A percentile compares a stretch with the other conserved stretches of the same genome.
Conservation (phyloP, 2,797 vertebrate species). For the Siniperca scherzeri region DNA sequence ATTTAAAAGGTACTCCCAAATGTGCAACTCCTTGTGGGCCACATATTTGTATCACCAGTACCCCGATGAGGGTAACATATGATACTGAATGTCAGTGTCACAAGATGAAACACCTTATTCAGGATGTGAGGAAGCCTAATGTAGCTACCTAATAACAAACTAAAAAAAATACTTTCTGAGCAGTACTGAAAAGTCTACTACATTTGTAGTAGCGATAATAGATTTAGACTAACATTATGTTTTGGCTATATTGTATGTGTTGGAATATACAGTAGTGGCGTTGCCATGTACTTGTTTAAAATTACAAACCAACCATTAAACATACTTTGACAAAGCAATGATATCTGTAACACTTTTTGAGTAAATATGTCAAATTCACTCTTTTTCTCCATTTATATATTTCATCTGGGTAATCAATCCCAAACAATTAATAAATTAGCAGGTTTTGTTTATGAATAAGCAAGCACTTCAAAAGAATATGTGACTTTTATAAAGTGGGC, state of each 20-base stretch:
- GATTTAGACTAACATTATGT: neutral
- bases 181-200: neutral
- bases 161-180: neutral
- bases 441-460: slow-evolving; percentile 11
- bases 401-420: slow-evolving; percentile 15
- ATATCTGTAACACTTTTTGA: neutral
- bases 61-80: neutral
- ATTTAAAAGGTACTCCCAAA: neutral
- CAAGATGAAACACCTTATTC: slow-evolving; percentile 2
- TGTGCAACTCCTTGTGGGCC: neutral
- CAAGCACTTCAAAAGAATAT: slow-evolving; percentile 8
- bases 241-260: neutral
- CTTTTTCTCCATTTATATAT: slow-evolving; percentile 23
- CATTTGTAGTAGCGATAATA: neutral
- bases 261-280: neutral
- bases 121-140: neutral
- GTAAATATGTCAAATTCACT: slow-evolving; percentile 6
- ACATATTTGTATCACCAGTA: neutral
- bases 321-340: slow-evolving; percentile 19
- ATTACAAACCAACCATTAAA: neutral
- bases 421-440: slow-evolving; percentile 33
- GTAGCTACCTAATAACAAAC: neutral
- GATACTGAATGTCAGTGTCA: neutral
- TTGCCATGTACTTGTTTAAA: neutral
- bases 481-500: slow-evolving; percentile 29